Evolutionary conservation across 1,140 invertebrate genomes (phyloP), one percentile per base, ranked within the genome.

Genomic region (Nautilus pompilius): DNA sequence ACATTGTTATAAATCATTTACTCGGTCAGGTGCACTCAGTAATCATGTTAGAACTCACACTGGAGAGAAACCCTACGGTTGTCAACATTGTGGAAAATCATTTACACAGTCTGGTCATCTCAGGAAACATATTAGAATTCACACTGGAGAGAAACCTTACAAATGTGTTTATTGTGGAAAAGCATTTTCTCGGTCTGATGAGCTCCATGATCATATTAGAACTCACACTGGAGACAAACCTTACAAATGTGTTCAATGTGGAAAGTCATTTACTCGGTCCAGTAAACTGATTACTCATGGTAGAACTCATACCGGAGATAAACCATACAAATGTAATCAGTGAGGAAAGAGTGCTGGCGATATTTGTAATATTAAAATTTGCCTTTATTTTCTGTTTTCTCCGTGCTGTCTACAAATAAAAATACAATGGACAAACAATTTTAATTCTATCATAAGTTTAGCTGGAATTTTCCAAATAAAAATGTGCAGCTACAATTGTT

Each of bases 1-100:
- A 33, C 75, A 70, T 64, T 84, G 83, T 72, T 80, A 78, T 5
- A 45, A 45, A 13, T 20, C 48, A 20, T 67, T 64, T 84, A 95
- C 92, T 55, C 95, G 92, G 41, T 97, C 95, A 1, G 96, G 93
- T 5, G 98, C 98, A 82, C 85, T 99, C 56, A 98, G 98, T 83
- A 98, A 96, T 0, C 96, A 99, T 82, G 83, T 97, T 68, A 86
- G 95, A 65, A 84, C 98, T 67, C 96, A 98, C 80, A 95, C 92
- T 13, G 93, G 93, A 5, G 92, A 96, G 83, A 96, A 96, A 79
- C 94, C 95, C 1, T 63, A 63, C 45, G 17, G 29, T 13, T 67
- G 66, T 63, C 91, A 92, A 0, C 97, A 97, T 84, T 97, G 97
- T 93, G 81, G 91, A 93, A 82, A 87, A 92, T 45, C 93, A 91